Evolutionary conservation across 2,888 invertebrate species (phyloP).

Genomic region (Campaea margaritaria): DNA sequence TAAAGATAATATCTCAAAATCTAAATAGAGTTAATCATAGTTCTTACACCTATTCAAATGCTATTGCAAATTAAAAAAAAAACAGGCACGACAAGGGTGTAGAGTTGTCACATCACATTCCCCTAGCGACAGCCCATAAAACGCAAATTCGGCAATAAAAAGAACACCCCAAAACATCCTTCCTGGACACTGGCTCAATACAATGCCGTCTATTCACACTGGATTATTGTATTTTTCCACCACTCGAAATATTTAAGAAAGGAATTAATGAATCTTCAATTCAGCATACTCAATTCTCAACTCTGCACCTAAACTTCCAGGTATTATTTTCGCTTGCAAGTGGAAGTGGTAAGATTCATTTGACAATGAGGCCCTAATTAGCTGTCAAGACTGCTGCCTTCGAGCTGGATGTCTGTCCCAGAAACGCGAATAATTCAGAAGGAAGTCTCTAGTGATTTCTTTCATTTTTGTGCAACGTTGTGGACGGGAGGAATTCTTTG

Average conservation of each 20-base stretch:
- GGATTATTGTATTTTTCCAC: slow-evolving; percentile 84
- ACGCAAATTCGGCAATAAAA: slow-evolving; percentile 85
- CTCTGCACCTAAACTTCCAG: slow-evolving; percentile 53
- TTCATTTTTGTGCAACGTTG: slow-evolving; percentile 73
- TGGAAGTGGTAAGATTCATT: slow-evolving; percentile 71
- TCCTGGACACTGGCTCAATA: slow-evolving; percentile 84
- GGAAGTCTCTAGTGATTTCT: slow-evolving; percentile 79
- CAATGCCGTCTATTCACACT: slow-evolving; percentile 78
- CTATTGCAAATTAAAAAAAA: slow-evolving; percentile 44
- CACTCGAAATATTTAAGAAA: slow-evolving; percentile 81
- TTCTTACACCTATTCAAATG: too few relatives aligned
- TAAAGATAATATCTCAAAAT: too few relatives aligned
- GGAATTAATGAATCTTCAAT: slow-evolving; percentile 73
- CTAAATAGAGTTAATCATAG: too few relatives aligned
- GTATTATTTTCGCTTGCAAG: slow-evolving; percentile 48
- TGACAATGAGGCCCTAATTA: slow-evolving; percentile 84
- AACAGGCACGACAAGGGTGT: slow-evolving; percentile 63
- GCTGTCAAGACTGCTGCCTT: slow-evolving; percentile 80
- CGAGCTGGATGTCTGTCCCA: slow-evolving; percentile 70
- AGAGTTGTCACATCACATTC: slow-evolving; percentile 73
- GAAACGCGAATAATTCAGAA: slow-evolving; percentile 81
- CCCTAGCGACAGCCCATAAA: slow-evolving; percentile 79
- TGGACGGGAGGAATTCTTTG: slow-evolving; percentile 53
- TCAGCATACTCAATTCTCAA: slow-evolving; percentile 51
- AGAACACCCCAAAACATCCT: slow-evolving; percentile 80